Evolutionary conservation across 1,140 invertebrate species (phyloP).

Genomic region (Drosophila insularis): DNA sequence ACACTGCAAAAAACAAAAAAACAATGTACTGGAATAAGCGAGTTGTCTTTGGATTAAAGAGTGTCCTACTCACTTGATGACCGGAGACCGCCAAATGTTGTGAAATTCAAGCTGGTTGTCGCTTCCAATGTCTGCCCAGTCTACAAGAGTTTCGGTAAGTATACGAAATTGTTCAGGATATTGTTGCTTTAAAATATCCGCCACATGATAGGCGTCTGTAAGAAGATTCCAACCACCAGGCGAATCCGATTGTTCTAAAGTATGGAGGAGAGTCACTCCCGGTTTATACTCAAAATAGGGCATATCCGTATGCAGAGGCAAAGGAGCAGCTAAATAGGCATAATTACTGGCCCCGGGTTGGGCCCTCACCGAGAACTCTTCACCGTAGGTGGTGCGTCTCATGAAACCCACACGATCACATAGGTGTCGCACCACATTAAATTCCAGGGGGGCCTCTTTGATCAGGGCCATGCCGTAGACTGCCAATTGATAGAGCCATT

Average conservation of each 20-base stretch:
- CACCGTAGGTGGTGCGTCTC: conserved; percentile 85
- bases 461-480: conserved; percentile 85
- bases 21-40: not conserved
- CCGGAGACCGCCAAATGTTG: conserved; percentile 85
- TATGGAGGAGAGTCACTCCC: conserved; percentile 87
- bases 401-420: conserved; percentile 86
- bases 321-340: conserved; percentile 86
- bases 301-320: conserved; percentile 87
- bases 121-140: conserved; percentile 86
- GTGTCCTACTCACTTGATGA: conserved; percentile 83
- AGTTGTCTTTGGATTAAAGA: not conserved
- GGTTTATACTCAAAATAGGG: conserved; percentile 89
- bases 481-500: conserved; percentile 85
- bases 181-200: conserved; percentile 83
- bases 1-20: conserved; percentile 64
- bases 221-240: conserved; percentile 86
- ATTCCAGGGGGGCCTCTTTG: conserved; percentile 83
- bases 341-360: conserved; percentile 87
- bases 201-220: conserved; percentile 85
- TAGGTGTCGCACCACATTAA: conserved; percentile 84
- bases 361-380: conserved; percentile 86
- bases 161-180: conserved; percentile 84
- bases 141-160: conserved; percentile 84
- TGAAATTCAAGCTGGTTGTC: conserved; percentile 85
- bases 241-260: conserved; percentile 85